Conservation (phyloP, 2,113 vertebrate species). For the Nothobranchius furzeri region DNA sequence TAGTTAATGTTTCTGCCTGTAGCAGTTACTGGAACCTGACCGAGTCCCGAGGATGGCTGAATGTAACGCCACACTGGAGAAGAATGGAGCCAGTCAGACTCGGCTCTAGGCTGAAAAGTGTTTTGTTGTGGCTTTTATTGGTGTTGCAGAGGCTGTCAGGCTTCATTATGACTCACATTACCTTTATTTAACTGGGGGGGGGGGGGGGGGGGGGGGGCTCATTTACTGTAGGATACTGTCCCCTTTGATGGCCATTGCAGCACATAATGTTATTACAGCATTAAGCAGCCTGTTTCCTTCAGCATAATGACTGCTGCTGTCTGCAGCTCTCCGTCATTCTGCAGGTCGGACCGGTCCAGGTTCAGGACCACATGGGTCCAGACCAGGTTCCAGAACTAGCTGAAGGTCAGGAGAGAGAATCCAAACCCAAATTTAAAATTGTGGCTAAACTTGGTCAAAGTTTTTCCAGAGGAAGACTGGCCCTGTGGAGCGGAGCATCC, state of each 20-base stretch:
- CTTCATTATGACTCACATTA: conserved; percentile 33
- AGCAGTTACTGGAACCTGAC: not conserved
- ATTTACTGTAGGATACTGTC: conserved; percentile 30
- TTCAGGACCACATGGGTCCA: no score
- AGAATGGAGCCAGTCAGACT: not conserved
- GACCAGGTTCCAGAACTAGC: no score
- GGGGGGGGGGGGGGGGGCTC: not conserved
- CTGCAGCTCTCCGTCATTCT: conserved; percentile 3
- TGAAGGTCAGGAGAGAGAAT: no score
- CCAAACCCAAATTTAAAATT: no score
- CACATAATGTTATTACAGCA: conserved; percentile 37
- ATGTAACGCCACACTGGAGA: not conserved
- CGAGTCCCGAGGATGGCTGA: not conserved
- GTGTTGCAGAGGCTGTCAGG: conserved; percentile 11
- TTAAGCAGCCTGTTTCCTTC: conserved; percentile 29
- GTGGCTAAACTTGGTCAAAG: no score
- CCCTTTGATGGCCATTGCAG: conserved; percentile 29
- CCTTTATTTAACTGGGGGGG: conserved; percentile 6
- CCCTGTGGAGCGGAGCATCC: no score
- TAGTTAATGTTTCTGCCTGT: not conserved
- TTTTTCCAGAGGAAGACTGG: no score
- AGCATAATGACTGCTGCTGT: conserved; percentile 12
- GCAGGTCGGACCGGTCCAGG: no score
- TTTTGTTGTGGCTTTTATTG: conserved; percentile 19
- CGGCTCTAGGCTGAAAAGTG: not conserved